Evolutionary conservation across 2,113 vertebrate species (phyloP).

Genomic region (Xerus inauris): DNA sequence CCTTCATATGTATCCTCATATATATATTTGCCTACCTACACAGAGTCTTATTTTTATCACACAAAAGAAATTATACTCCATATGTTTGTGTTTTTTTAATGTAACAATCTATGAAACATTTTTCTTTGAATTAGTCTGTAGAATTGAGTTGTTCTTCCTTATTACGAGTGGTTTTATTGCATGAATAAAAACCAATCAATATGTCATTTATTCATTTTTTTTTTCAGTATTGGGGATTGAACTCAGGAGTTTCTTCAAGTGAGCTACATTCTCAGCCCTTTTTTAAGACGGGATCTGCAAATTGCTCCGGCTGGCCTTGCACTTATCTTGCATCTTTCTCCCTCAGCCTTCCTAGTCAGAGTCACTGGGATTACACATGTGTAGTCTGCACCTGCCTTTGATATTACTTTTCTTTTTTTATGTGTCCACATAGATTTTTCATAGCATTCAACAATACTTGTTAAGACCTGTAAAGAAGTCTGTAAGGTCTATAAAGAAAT

Average conservation of each 20-base stretch:
- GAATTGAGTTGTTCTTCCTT: not conserved
- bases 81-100: not conserved
- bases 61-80: not conserved
- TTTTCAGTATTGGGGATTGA: no score
- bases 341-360: no score
- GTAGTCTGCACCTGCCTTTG: no score
- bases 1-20: not conserved
- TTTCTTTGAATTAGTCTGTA: not conserved
- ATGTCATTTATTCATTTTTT: not conserved
- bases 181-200: not conserved
- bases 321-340: no score
- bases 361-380: no score
- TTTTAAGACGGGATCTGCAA: no score
- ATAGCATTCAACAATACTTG: not conserved
- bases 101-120: not conserved
- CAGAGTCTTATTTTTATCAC: not conserved
- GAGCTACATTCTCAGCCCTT: no score
- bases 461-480: no score
- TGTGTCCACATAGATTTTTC: not conserved
- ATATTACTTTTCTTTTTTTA: not conserved
- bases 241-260: no score
- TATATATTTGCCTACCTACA: not conserved
- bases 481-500: not conserved
- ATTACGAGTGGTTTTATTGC: not conserved
- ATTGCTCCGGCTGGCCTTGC: no score